These are phyloP conservation scores for Burhinus oedicnemus DNA, from an alignment of 2,113 vertebrate species.

Conservation along the genomic window DNA sequence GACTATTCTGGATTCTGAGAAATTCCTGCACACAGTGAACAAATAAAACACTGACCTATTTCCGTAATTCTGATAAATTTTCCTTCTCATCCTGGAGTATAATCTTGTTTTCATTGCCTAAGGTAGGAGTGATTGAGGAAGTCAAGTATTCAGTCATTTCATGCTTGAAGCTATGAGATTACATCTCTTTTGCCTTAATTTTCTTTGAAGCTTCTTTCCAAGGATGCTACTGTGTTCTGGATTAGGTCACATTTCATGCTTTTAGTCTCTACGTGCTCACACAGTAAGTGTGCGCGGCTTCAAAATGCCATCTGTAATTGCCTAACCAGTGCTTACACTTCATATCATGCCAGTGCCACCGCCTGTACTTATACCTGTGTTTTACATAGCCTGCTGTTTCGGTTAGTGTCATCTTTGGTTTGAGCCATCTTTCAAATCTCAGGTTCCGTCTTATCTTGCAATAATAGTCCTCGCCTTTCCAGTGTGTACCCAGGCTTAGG, in stretches of 20 bases:
- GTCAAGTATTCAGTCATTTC: background rate
- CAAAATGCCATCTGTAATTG: background rate
- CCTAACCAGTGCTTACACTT: background rate
- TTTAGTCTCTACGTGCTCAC: background rate
- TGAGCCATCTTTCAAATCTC: background rate
- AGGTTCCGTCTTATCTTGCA: background rate
- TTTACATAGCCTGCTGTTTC: background rate
- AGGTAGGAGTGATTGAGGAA: background rate
- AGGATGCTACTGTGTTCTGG: background rate
- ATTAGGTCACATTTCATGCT: background rate
- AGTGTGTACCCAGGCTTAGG: background rate
- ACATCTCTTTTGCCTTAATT: background rate
- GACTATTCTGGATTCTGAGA: background rate
- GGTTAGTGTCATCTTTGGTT: background rate
- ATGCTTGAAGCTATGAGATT: background rate
- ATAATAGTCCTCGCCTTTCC: rapidly evolving
- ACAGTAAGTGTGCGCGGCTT: background rate
- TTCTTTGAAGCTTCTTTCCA: background rate
- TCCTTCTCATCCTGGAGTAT: background rate
- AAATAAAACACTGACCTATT: background rate
- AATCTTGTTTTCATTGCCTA: background rate
- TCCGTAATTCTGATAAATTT: background rate
- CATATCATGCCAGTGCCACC: background rate
- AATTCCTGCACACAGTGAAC: background rate
- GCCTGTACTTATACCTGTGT: background rate